Evolutionary conservation across 2,113 vertebrate species (phyloP).

Genomic region (Chionis minor): DNA sequence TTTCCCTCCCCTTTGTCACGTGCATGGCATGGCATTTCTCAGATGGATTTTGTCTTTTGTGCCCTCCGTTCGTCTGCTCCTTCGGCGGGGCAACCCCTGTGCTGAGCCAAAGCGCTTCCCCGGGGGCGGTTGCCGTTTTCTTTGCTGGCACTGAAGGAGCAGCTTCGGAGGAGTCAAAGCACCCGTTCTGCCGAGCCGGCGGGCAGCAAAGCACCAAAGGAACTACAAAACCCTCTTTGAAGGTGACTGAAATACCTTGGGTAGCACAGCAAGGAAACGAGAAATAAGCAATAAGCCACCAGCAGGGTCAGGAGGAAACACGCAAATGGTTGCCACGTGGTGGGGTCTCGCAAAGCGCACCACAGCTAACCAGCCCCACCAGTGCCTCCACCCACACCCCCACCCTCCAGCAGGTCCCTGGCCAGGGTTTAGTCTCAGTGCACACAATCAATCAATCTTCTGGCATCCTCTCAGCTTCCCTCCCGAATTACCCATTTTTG

Average conservation of each 20-base stretch:
- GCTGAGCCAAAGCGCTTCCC: neutral
- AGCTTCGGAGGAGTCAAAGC: too few relatives aligned
- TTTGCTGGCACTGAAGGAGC: neutral
- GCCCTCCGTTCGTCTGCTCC: neutral
- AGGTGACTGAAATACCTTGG: neutral
- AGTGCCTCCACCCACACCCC: neutral
- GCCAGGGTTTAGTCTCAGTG: neutral
- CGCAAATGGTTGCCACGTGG: accelerated
- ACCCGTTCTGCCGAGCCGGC: neutral
- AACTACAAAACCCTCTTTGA: neutral
- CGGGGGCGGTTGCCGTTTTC: accelerated
- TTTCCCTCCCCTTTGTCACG: neutral
- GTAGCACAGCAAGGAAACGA: neutral
- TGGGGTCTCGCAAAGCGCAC: neutral
- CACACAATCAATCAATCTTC: too few relatives aligned
- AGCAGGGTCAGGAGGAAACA: accelerated
- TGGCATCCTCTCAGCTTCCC: neutral
- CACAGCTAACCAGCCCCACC: neutral
- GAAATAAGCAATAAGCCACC: neutral
- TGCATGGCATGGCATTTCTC: neutral
- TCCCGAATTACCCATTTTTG: accelerated
- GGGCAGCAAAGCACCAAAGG: neutral
- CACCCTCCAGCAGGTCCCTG: neutral
- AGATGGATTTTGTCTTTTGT: neutral
- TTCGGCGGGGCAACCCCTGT: accelerated